Conservation (phyloP, 2,113 vertebrate genomes). For the Platichthys stellatus region DNA sequence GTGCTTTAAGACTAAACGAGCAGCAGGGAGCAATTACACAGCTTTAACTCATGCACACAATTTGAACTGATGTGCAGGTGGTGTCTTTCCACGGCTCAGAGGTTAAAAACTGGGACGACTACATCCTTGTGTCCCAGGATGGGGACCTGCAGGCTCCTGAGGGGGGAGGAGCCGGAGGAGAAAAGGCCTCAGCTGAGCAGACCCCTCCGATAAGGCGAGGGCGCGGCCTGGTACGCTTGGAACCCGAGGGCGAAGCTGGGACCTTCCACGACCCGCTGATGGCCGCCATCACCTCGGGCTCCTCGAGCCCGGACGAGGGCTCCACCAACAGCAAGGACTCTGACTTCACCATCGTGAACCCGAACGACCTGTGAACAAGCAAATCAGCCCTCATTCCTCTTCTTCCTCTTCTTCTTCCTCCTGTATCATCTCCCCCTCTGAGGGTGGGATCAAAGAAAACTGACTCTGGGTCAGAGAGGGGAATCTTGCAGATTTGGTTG, state of each 20-base stretch:
- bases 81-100: slow-evolving; percentile 66
- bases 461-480: slow-evolving; percentile 24
- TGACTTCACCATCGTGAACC: slow-evolving; percentile 97
- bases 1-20: slow-evolving; percentile 2
- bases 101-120: slow-evolving; percentile 87
- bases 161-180: slow-evolving; percentile 17
- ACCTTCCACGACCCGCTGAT: slow-evolving; percentile 92
- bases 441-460: slow-evolving; percentile 28
- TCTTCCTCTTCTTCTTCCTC: slow-evolving; percentile 1
- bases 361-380: slow-evolving; percentile 84
- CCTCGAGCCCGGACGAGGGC: slow-evolving; percentile 94
- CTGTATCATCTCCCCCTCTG: slow-evolving; percentile 12
- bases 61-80: slow-evolving; percentile 35
- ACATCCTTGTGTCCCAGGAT: slow-evolving; percentile 92
- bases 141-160: slow-evolving; percentile 75
- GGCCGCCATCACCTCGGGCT: slow-evolving; percentile 83
- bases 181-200: slow-evolving; percentile 2
- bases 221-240: slow-evolving; percentile 66
- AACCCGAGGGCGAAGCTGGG: slow-evolving; percentile 74
- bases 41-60: neutral
- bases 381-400: neutral
- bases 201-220: slow-evolving; percentile 64
- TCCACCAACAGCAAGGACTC: slow-evolving; percentile 98
- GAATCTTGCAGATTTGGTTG: slow-evolving; percentile 14
- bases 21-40: neutral